Conservation (phyloP, 2,797 vertebrate genomes). For the Cheirogaleus major region DNA sequence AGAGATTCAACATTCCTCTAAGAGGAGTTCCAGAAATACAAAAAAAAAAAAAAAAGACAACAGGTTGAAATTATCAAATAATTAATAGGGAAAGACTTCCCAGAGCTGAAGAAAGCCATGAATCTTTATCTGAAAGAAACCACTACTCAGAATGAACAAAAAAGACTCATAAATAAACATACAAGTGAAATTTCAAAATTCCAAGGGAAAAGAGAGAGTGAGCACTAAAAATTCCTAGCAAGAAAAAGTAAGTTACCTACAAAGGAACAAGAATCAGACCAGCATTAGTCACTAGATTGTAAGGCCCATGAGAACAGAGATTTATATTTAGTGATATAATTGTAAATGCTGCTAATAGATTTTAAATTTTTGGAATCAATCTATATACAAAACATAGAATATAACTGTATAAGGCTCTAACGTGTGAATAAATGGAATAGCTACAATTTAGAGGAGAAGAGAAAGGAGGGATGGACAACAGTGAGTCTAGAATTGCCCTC, state of each 20-base stretch:
- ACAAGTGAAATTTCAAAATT: neutral
- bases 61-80: neutral
- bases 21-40: neutral
- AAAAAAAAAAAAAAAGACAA: too few species aligned
- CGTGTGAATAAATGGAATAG: neutral
- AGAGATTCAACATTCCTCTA: neutral
- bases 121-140: neutral
- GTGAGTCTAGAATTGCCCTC: neutral
- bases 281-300: neutral
- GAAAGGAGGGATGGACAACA: neutral
- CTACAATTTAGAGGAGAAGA: neutral
- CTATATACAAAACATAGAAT: neutral
- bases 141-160: neutral
- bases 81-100: neutral
- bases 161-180: neutral
- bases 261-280: neutral
- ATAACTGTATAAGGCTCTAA: neutral
- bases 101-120: neutral
- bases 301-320: neutral
- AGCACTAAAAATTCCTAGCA: neutral
- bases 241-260: neutral
- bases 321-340: neutral
- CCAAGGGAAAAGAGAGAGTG: neutral
- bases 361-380: neutral
- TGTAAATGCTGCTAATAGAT: neutral